These are phyloP conservation scores for Brachionus rubens DNA, from an alignment of 1,140 invertebrate genomes.

Conservation along the genomic window DNA sequence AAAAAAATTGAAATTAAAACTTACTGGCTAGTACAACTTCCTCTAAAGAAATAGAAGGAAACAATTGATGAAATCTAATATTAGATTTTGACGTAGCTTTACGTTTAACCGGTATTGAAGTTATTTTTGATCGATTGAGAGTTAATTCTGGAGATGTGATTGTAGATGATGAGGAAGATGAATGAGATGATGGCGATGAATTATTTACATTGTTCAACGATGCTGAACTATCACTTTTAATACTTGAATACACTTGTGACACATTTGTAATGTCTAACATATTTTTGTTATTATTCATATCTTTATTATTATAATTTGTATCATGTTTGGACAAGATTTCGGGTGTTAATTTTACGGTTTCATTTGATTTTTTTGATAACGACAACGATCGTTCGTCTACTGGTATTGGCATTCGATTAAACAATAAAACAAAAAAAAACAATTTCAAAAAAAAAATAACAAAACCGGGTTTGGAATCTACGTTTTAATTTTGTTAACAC, in stretches of 20 bases:
- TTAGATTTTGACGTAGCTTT: conserved; percentile 32
- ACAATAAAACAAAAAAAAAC: background rate
- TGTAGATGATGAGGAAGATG: background rate
- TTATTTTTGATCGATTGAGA: background rate
- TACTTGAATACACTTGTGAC: background rate
- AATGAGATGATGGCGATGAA: background rate
- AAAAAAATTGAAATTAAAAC: too few relatives aligned
- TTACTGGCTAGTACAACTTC: conserved; percentile 15
- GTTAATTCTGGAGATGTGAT: background rate
- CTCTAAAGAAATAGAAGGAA: conserved; percentile 28
- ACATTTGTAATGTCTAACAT: background rate
- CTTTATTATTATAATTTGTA: background rate
- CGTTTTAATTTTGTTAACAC: too few relatives aligned
- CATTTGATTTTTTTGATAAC: too few relatives aligned
- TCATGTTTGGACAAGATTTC: background rate
- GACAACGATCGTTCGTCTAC: too few relatives aligned
- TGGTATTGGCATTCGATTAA: background rate
- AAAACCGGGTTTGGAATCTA: too few relatives aligned
- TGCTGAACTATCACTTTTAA: conserved; percentile 12
- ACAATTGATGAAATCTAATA: conserved; percentile 43
- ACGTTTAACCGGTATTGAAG: background rate
- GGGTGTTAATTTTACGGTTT: background rate
- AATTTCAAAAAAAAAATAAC: too few relatives aligned
- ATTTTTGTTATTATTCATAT: conserved; percentile 29
- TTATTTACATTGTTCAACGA: conserved; percentile 34